Conservation (phyloP, 2,113 vertebrate species). For the Riparia riparia region DNA sequence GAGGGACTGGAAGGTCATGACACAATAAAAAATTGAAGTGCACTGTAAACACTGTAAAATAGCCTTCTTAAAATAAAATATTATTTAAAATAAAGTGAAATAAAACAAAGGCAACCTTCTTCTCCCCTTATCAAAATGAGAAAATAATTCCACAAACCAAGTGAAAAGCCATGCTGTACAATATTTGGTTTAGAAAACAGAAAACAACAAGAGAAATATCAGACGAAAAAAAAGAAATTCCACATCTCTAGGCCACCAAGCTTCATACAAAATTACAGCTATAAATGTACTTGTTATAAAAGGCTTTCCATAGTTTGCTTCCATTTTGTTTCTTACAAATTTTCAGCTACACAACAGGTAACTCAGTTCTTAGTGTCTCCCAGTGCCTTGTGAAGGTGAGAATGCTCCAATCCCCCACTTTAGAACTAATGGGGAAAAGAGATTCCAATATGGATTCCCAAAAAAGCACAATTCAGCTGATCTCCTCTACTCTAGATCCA, state of each 20-base stretch:
- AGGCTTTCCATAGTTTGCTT: not conserved
- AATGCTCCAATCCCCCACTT: not conserved
- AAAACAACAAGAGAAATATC: not conserved
- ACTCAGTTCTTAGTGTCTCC: not conserved
- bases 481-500: not conserved
- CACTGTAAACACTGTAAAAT: slow-evolving; percentile 27
- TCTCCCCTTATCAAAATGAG: not conserved
- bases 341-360: not conserved
- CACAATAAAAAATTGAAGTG: slow-evolving; percentile 37
- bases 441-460: not conserved
- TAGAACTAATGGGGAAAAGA: not conserved
- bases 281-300: not conserved
- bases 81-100: slow-evolving; percentile 9
- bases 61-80: slow-evolving; percentile 11
- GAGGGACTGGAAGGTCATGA: slow-evolving; percentile 34
- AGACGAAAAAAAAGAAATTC: not conserved
- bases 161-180: not conserved
- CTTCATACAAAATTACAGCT: not conserved
- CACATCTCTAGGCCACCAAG: not conserved
- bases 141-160: not conserved
- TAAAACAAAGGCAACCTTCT: not conserved
- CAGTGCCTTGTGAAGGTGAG: not conserved
- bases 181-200: not conserved
- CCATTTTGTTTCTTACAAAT: not conserved
- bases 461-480: too few relatives aligned